phyloP scores from a whole-genome alignment of 2,113 vertebrate species.

The Neopipo cinnamomea region DNA sequence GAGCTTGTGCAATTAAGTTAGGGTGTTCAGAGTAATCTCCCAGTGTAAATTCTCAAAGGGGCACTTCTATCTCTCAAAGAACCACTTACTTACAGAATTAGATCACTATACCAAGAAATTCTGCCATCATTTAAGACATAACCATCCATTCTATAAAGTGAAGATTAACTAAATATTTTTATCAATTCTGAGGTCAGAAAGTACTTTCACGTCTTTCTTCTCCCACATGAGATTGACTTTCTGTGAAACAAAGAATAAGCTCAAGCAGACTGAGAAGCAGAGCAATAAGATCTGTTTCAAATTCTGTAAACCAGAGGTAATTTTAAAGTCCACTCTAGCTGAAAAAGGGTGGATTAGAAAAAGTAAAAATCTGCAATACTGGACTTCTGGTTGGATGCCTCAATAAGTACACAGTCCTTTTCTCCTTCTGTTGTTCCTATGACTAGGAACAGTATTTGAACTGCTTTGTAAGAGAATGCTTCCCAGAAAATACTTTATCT shows the following conservation, averaged over 20 bases:
- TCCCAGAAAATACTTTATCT: conserved; percentile 19
- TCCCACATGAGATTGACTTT: not conserved
- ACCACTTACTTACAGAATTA: not conserved
- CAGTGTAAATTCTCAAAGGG: not conserved
- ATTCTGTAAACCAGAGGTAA: not conserved
- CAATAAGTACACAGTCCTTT: not conserved
- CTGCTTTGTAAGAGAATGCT: not conserved
- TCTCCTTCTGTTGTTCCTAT: not conserved
- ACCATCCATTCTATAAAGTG: not conserved
- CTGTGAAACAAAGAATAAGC: not conserved
- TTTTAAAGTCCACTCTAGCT: not conserved
- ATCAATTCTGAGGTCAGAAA: not conserved
- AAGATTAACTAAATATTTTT: not conserved
- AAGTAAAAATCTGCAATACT: not conserved
- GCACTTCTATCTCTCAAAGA: not conserved
- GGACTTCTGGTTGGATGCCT: not conserved
- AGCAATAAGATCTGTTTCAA: not conserved
- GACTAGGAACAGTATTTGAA: not conserved
- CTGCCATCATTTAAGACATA: not conserved
- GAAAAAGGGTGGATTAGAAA: not conserved
- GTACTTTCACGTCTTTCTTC: not conserved
- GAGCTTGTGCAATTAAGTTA: not conserved
- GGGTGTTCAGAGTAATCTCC: not conserved
- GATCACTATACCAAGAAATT: not conserved
- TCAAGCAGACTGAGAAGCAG: not conserved